Evolutionary conservation across 2,888 invertebrate species (phyloP), one percentile per base, ranked within the genome.

Genomic region (Chaitophorus viminalis): DNA sequence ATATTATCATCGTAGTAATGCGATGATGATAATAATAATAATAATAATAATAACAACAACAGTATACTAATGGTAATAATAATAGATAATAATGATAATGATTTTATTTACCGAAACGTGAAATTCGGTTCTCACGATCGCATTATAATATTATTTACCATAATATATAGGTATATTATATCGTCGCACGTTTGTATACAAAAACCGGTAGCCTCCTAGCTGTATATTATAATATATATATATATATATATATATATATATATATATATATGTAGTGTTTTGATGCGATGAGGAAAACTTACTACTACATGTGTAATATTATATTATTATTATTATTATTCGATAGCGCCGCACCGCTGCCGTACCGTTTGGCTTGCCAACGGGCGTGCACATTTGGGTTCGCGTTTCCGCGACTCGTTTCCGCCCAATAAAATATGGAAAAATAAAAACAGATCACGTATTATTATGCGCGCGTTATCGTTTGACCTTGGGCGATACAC

Each of bases 111-210:
- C 74, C 54, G 82, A 74, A 36, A 82, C 74, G 82, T 54, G 74
- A 54, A 82, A 54, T 82, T 82, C 74, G 54, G 74, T 82, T 74
- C 74, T 82, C 82, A 82, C 82, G 74, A 74, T 74, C 82, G 54
- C 25, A 17, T 33, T 33, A 33, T 72, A 72, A 72, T 72, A 36
- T 21, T 72, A 46, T 46, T n/a, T 74, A 74, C 33, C 39, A 74
- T 74, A 46, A 39, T n/a, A 1, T 46, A 46, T 3, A 14, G 8
- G 11, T 14, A 14, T 1, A 9, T 5, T 75, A 75, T 39, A 39
- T 60, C 33, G 36, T 68, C 39, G 65, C 65, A 46, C 46, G 21
- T 39, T 46, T 14, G 1, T 14, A 46, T 14, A 39, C 68, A 46
- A n/a, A n/a, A n/a, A 81, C 81, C 81, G 81, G 81, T 81, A 81